Conservation (phyloP, 2,113 vertebrate genomes). For the Oenanthe oenanthe region DNA sequence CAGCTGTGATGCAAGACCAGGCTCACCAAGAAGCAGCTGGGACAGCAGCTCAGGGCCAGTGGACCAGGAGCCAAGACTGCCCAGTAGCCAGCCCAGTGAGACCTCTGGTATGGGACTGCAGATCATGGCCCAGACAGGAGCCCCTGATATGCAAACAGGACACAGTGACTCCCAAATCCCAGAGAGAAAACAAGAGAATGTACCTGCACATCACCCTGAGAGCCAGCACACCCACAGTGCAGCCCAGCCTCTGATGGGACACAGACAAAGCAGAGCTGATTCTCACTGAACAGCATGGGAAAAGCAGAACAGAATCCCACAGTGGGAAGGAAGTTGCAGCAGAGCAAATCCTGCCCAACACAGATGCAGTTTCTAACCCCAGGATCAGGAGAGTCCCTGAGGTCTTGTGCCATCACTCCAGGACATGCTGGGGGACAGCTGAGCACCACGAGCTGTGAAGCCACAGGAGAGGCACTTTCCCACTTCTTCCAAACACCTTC, state of each 20-base stretch:
- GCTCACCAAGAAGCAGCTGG: background rate
- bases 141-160: background rate
- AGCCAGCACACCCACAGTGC: fast-evolving
- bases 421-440: background rate
- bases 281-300: background rate
- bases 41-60: background rate
- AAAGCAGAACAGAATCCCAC: background rate
- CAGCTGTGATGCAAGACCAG: fast-evolving
- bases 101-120: background rate
- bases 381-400: background rate
- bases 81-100: background rate
- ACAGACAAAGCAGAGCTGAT: background rate
- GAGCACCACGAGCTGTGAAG: fast-evolving
- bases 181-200: fast-evolving
- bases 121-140: fast-evolving
- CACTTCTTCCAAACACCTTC: background rate
- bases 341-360: background rate
- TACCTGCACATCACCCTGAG: fast-evolving
- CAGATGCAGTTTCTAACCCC: background rate
- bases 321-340: background rate
- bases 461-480: fast-evolving
- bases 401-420: background rate
- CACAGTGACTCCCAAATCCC: background rate
- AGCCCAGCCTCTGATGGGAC: background rate
- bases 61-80: background rate